phyloP scores from a whole-genome alignment of 2,113 vertebrate species.

The Psittacus erithacus region DNA sequence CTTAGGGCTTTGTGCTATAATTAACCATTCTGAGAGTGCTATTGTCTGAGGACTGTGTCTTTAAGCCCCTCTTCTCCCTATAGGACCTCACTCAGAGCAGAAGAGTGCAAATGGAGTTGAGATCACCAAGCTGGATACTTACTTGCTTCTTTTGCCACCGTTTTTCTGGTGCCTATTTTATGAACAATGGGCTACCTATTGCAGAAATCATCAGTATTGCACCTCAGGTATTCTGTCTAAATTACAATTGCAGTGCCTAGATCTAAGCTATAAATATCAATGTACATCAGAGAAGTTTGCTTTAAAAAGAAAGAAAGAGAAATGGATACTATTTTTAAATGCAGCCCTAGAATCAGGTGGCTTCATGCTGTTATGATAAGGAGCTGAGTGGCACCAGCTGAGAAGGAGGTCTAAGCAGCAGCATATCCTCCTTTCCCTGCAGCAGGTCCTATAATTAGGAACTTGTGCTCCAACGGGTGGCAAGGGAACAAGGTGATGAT shows the following conservation, averaged over 20 bases:
- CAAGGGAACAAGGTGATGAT: conserved; percentile 33
- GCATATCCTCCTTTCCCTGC: background rate
- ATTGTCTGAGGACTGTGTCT: conserved; percentile 54
- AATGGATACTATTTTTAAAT: conserved; percentile 55
- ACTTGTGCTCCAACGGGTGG: background rate
- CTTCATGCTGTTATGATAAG: conserved; percentile 35
- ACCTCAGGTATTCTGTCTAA: conserved; percentile 29
- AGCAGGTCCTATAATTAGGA: background rate
- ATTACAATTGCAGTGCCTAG: background rate
- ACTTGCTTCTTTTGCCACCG: background rate
- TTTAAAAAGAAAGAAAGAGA: conserved; percentile 13
- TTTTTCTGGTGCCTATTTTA: conserved; percentile 26
- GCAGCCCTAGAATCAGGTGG: conserved; percentile 26
- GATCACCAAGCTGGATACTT: conserved; percentile 20
- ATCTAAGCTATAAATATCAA: conserved; percentile 37
- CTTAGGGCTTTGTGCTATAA: conserved; percentile 62
- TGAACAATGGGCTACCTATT: background rate
- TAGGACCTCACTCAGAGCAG: conserved; percentile 46
- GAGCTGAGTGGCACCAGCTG: conserved; percentile 34
- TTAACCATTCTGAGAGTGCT: conserved; percentile 54
- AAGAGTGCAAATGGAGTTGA: conserved; percentile 8
- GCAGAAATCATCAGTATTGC: conserved; percentile 15
- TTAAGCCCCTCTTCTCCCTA: conserved; percentile 48
- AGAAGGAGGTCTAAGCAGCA: conserved; percentile 19
- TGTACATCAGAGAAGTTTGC: conserved; percentile 3